Conservation (phyloP, 2,797 vertebrate species). For the Melanogrammus aeglefinus region DNA sequence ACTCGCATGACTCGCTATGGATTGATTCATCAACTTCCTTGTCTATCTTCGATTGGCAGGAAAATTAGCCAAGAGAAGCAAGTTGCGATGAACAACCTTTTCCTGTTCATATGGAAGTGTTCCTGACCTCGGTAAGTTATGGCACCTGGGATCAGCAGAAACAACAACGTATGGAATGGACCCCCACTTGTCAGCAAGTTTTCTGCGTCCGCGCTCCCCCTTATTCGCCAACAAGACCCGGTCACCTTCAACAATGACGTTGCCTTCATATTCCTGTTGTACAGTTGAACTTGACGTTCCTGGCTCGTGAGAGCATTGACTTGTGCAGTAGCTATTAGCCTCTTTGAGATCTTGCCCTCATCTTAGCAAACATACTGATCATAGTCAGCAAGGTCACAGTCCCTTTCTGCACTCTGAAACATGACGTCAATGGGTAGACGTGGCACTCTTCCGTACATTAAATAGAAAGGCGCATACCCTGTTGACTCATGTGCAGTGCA, state of each 20-base stretch:
- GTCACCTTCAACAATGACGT: constrained; percentile 5
- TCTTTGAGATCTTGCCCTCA: neutral
- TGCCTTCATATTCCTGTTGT: constrained; percentile 20
- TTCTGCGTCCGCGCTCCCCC: constrained; percentile 8
- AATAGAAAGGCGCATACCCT: neutral
- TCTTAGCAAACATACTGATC: neutral
- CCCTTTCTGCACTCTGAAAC: neutral
- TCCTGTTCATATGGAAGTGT: neutral
- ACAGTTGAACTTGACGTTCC: neutral
- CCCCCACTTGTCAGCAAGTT: constrained; percentile 13
- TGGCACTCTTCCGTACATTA: neutral
- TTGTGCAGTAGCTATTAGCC: neutral
- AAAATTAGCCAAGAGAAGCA: constrained; percentile 4
- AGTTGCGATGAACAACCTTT: constrained; percentile 23
- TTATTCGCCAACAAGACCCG: constrained; percentile 20
- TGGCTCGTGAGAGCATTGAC: neutral
- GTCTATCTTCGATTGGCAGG: neutral
- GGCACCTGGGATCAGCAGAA: constrained; percentile 12
- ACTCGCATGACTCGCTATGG: neutral
- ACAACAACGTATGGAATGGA: neutral
- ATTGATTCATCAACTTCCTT: neutral
- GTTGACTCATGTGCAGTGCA: neutral
- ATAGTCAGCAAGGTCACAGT: neutral
- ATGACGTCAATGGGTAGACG: neutral
- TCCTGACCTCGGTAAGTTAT: constrained; percentile 8